Conservation (phyloP, 2,113 vertebrate genomes). For the Asarcornis scutulata region DNA sequence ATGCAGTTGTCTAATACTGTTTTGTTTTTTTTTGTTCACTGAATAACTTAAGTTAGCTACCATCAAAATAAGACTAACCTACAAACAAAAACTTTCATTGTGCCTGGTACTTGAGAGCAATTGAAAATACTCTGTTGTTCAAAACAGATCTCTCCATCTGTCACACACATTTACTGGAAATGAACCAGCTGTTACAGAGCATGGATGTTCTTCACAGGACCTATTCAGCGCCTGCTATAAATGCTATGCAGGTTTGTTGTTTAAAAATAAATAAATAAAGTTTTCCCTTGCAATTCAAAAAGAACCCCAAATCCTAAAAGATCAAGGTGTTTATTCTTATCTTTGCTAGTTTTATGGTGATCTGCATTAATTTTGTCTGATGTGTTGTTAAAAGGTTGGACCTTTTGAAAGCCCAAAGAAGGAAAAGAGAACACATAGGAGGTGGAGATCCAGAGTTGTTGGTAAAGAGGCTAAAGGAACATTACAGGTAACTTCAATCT, state of each 20-base stretch:
- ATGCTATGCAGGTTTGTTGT: slow-evolving; percentile 89
- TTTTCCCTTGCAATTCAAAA: background rate
- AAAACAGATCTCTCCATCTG: slow-evolving; percentile 89
- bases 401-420: slow-evolving; percentile 96
- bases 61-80: background rate
- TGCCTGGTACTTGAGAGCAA: background rate
- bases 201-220: slow-evolving; percentile 98
- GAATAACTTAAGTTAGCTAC: background rate
- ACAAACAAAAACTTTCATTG: background rate
- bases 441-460: slow-evolving; percentile 90
- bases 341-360: background rate
- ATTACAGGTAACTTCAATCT: slow-evolving; percentile 86
- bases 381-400: slow-evolving; percentile 81
- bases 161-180: slow-evolving; percentile 89
- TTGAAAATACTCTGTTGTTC: slow-evolving; percentile 28
- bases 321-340: background rate
- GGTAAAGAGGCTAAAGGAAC: slow-evolving; percentile 94
- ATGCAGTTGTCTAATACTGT: background rate
- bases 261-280: background rate
- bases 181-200: slow-evolving; percentile 92
- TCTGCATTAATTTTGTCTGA: slow-evolving; percentile 31
- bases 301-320: background rate
- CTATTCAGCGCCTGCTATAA: slow-evolving; percentile 94
- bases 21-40: background rate
- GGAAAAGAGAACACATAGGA: slow-evolving; percentile 89